Evolutionary conservation across 2,888 invertebrate genomes (phyloP), one percentile per base, ranked within the genome.

Genomic region (Plebejus argus): DNA sequence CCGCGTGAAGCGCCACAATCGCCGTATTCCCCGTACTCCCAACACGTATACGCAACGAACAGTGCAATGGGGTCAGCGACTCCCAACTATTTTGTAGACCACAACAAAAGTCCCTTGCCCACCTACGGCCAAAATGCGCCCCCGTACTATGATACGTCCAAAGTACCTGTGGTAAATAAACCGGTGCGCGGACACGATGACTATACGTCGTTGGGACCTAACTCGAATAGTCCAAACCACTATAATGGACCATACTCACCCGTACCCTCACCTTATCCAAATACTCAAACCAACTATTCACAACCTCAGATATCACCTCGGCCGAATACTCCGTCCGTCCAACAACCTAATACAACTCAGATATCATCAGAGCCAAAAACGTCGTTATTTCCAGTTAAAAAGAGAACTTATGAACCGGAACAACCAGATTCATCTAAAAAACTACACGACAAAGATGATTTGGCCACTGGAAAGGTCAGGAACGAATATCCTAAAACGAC

Each of bases 1-100:
- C 97, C 97, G 0, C 95, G 97, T 72, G 96, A 97, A 83, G 96
- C 96, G 78, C 96, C 96, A 0, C 92, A 91, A 61, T 94, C 94
- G 0, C 94, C 94, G 2, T 94, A 90, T 81, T 92, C 94, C 1
- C 89, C 91, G 7, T 93, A 93, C 80, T 90, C 91, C 6, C 93
- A 91, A 81, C 94, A 94, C 81, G 94, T 94, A 3, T 94, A 94
- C 79, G 93, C 90, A 18, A 88, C 90, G 1, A 91, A 92, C 76
- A 90, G 84, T 80, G 85, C 86, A 1, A 81, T 87, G 20, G 91
- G 89, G 1, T 88, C 91, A 1, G 79, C 91, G 6, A 91, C 93
- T 23, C 92, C 93, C 0, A 89, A 91, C 80, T 93, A 93, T 80
- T 93, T 92, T 77, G 86, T 90, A 0, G 94, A 94, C 81, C 92